phyloP scores from a whole-genome alignment of 1,140 invertebrate species.

The Fragariocoptes setiger region DNA sequence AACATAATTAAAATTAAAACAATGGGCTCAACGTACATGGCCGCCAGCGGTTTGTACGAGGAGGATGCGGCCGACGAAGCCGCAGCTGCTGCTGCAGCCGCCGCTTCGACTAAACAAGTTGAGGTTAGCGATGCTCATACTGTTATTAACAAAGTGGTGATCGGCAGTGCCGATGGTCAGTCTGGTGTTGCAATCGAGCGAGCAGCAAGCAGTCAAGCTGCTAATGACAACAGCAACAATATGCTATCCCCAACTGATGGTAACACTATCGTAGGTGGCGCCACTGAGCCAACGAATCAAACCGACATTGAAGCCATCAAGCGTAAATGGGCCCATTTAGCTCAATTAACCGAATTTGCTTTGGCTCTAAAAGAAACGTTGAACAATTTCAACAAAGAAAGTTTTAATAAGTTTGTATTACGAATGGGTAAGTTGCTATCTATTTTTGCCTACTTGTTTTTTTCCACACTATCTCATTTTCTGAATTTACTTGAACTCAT shows the following conservation, averaged over 20 bases:
- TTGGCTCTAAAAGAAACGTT: slow-evolving; percentile 56
- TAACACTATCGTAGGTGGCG: too few species aligned
- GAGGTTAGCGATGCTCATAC: background rate
- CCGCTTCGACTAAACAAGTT: background rate
- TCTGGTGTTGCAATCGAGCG: background rate
- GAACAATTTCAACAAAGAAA: slow-evolving; percentile 67
- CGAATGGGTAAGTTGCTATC: slow-evolving; percentile 32
- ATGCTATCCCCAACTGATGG: slow-evolving; percentile 4
- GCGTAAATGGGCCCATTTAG: slow-evolving; percentile 48
- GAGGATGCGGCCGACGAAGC: slow-evolving; percentile 27
- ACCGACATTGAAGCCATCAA: slow-evolving; percentile 14
- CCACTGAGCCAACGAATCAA: background rate
- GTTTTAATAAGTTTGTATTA: slow-evolving; percentile 73
- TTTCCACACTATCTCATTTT: background rate
- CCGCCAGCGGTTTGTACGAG: slow-evolving; percentile 57
- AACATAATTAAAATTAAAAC: slow-evolving; percentile 85
- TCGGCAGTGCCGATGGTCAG: background rate
- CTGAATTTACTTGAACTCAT: background rate
- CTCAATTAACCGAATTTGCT: slow-evolving; percentile 55
- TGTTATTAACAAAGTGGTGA: background rate
- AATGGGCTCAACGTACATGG: slow-evolving; percentile 90
- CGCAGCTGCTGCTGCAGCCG: background rate
- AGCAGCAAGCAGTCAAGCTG: background rate
- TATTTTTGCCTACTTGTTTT: background rate
- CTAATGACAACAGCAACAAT: background rate